These are phyloP conservation scores for Octomys mimax DNA, from an alignment of 2,797 vertebrate genomes.

Conservation along the genomic window DNA sequence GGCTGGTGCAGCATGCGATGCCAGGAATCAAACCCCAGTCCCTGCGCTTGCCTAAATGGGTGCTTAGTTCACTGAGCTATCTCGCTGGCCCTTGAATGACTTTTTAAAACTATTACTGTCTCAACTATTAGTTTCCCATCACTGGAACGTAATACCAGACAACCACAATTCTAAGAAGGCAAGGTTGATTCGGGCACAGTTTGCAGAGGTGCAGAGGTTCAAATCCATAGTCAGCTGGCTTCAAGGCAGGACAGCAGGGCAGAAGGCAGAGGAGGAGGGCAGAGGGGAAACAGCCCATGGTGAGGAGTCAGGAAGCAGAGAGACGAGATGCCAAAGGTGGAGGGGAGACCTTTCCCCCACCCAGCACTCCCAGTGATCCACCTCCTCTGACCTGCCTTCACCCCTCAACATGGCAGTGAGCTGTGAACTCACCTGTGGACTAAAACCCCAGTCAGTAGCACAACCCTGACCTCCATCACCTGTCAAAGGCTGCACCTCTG, in stretches of 20 bases:
- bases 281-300: not conserved
- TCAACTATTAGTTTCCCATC: not conserved
- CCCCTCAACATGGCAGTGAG: not conserved
- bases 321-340: not conserved
- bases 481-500: too few relatives aligned
- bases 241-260: not conserved
- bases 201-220: not conserved
- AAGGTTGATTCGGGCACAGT: not conserved
- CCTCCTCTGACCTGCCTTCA: not conserved
- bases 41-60: too few relatives aligned
- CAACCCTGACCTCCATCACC: not conserved
- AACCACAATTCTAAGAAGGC: not conserved
- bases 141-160: not conserved
- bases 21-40: too few relatives aligned
- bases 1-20: too few relatives aligned
- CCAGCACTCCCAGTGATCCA: not conserved
- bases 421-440: not conserved
- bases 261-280: not conserved
- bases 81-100: not conserved
- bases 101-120: conserved; percentile 20
- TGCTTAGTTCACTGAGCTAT: too few relatives aligned
- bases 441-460: not conserved
- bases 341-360: not conserved
- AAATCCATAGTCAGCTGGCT: not conserved
- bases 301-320: not conserved